These are phyloP conservation scores for Nestor notabilis DNA, from an alignment of 2,113 vertebrate species.

Conservation along the genomic window DNA sequence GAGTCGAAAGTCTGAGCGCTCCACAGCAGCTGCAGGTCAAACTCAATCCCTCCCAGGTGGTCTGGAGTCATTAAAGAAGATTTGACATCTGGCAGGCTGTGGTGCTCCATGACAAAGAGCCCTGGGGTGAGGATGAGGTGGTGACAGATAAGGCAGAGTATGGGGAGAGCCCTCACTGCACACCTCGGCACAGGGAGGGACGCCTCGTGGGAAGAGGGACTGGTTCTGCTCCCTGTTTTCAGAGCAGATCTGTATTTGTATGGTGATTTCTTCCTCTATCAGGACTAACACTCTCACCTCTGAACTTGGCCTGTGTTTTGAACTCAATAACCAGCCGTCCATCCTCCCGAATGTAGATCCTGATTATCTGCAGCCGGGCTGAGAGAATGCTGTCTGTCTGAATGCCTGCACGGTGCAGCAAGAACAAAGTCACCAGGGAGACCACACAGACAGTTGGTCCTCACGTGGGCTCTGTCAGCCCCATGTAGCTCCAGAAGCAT, in stretches of 20 bases:
- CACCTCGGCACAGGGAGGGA: background rate
- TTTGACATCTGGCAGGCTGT: constrained; percentile 91
- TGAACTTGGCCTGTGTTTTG: constrained; percentile 97
- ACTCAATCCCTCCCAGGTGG: constrained; percentile 93
- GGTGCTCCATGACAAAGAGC: constrained; percentile 94
- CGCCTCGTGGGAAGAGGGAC: background rate
- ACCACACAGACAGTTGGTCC: fast-evolving
- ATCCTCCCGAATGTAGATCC: constrained; percentile 96
- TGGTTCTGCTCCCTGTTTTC: background rate
- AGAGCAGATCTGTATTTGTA: too few species aligned
- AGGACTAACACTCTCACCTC: constrained; percentile 77
- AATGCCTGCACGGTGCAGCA: constrained; percentile 80
- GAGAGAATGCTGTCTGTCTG: constrained; percentile 98
- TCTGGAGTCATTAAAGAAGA: constrained; percentile 91
- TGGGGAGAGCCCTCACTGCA: fast-evolving
- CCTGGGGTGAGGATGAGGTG: constrained; percentile 72
- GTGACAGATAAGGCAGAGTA: background rate
- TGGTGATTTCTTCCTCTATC: fast-evolving
- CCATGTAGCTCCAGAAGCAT: fast-evolving
- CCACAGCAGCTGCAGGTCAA: constrained; percentile 94
- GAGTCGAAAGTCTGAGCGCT: constrained; percentile 97
- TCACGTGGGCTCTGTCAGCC: background rate
- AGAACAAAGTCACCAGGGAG: background rate
- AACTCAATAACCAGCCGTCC: constrained; percentile 96
- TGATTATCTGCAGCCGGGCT: constrained; percentile 93